phyloP scores from a whole-genome alignment of 35 echinoderm and acorn worm species.

The Apostichopus japonicus region DNA sequence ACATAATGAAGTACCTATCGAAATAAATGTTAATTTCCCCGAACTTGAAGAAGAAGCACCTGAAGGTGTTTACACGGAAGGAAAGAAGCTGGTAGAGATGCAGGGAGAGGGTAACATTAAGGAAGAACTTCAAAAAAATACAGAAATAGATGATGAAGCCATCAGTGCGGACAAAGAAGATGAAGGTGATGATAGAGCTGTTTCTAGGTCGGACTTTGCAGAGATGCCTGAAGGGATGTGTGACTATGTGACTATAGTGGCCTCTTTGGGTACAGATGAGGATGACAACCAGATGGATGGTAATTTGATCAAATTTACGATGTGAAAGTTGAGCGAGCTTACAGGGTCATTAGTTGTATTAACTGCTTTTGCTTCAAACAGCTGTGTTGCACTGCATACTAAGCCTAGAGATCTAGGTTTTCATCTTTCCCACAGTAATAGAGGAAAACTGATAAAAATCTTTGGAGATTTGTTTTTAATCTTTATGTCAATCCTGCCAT shows the following conservation, averaged over 20 bases:
- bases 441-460: no score
- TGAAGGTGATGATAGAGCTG: neutral
- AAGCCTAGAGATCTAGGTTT: no score
- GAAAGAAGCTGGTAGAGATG: neutral
- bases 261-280: neutral
- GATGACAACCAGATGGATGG: neutral
- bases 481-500: no score
- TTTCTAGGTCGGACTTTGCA: neutral
- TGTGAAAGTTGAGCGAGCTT: no score
- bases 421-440: no score
- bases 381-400: no score
- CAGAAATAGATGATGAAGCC: neutral
- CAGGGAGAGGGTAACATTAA: neutral
- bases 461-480: no score
- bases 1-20: neutral
- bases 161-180: neutral
- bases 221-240: neutral
- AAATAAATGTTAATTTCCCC: neutral
- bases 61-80: neutral
- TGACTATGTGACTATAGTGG: neutral
- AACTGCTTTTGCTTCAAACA: no score
- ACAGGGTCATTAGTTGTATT: no score
- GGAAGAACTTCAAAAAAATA: neutral
- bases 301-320: neutral
- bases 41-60: neutral